These are phyloP conservation scores for Mizuhopecten yessoensis DNA, from an alignment of 1,140 invertebrate genomes.

Conservation along the genomic window DNA sequence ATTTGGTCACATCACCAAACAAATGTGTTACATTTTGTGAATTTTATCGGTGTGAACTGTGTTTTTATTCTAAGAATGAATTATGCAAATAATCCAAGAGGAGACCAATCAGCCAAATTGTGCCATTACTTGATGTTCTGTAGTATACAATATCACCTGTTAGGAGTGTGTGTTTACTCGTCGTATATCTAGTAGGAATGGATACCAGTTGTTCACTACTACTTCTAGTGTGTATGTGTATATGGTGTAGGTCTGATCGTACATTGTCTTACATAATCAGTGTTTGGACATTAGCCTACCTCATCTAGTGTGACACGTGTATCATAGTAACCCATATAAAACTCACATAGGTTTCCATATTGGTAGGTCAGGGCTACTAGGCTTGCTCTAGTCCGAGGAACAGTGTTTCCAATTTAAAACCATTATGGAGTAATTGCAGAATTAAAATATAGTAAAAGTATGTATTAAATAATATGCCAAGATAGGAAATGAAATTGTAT, in stretches of 20 bases:
- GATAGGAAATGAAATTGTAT: neutral
- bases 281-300: neutral
- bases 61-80: slow-evolving; percentile 35
- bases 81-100: slow-evolving; percentile 13
- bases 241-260: neutral
- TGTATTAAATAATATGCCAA: slow-evolving; percentile 6
- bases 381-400: slow-evolving; percentile 4
- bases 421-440: neutral
- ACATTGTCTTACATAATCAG: neutral
- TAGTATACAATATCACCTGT: neutral
- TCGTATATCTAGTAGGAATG: too few relatives aligned
- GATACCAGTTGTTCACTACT: neutral
- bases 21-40: too few relatives aligned
- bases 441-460: neutral
- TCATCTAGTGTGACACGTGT: slow-evolving; percentile 25
- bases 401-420: neutral
- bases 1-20: neutral
- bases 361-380: neutral
- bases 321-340: neutral
- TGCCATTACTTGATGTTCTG: slow-evolving; percentile 10
- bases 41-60: neutral
- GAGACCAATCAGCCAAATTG: slow-evolving; percentile 37
- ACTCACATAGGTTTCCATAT: neutral
- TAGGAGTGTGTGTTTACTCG: neutral
- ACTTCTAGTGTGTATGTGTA: neutral